Percentiles rank a stretch among this genome's conserved stretches.
phyloP scores from a whole-genome alignment of 2,113 vertebrate genomes.

The Muntiacus muntjak region DNA sequence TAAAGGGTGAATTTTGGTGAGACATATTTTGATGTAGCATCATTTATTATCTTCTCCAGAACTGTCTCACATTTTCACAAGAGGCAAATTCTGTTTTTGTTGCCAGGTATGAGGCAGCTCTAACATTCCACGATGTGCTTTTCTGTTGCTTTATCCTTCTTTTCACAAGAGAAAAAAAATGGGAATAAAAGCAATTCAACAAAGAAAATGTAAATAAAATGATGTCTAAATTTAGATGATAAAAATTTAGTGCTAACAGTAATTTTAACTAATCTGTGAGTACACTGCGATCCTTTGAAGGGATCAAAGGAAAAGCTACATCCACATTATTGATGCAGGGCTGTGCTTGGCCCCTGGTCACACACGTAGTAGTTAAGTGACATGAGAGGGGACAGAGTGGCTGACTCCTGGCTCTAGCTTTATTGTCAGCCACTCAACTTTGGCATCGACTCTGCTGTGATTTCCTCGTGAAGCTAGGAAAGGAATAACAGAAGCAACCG shows the following conservation, averaged over 20 bases:
- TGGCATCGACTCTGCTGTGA: background rate
- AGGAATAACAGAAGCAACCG: background rate
- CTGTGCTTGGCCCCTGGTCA: background rate
- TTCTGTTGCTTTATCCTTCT: background rate
- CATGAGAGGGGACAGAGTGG: background rate
- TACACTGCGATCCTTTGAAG: background rate
- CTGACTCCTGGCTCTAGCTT: background rate
- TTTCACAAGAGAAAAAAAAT: background rate
- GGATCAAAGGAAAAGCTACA: background rate
- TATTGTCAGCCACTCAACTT: background rate
- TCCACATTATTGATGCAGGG: background rate
- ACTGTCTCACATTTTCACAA: background rate
- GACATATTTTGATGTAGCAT: background rate
- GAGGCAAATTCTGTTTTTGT: background rate
- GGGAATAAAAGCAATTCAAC: background rate
- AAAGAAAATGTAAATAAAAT: conserved; percentile 7
- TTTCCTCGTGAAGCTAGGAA: background rate
- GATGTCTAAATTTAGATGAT: background rate
- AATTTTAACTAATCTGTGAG: background rate
- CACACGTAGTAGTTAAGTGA: background rate
- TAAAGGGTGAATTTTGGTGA: background rate
- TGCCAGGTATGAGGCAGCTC: no score
- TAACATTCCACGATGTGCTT: background rate
- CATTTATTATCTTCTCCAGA: background rate
- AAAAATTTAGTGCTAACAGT: background rate